Conservation (phyloP, 2,113 vertebrate species). For the Neoarius graeffei region DNA sequence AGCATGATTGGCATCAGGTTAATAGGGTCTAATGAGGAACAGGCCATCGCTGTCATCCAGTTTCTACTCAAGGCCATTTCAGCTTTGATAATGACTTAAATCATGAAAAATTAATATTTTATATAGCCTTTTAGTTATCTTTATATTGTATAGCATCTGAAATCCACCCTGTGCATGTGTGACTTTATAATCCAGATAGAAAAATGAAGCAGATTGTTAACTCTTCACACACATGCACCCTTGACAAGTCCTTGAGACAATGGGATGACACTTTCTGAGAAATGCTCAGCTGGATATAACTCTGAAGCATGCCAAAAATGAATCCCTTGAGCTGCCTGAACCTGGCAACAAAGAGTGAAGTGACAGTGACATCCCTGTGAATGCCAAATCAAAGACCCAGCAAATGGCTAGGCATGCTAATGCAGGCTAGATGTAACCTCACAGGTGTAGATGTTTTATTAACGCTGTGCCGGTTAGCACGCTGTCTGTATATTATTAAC, state of each 20-base stretch:
- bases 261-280: conserved; percentile 19
- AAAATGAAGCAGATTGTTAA: background rate
- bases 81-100: background rate
- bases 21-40: background rate
- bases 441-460: conserved; percentile 11
- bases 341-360: conserved; percentile 16
- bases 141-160: background rate
- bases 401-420: conserved; percentile 22
- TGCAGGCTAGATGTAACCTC: background rate
- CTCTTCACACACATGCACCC: background rate
- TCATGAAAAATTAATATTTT: background rate
- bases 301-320: background rate
- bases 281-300: conserved; percentile 25
- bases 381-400: conserved; percentile 18
- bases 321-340: background rate
- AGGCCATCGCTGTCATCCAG: background rate
- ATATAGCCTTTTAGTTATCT: background rate
- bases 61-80: background rate
- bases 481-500: background rate
- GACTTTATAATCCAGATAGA: background rate
- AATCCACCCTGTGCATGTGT: background rate
- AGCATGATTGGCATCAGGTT: background rate
- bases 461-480: background rate
- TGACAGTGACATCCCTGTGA: conserved; percentile 13
- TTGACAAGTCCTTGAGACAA: background rate